These are phyloP conservation scores for Oophaga pumilio DNA, from an alignment of 2,113 vertebrate species.

Conservation along the genomic window DNA sequence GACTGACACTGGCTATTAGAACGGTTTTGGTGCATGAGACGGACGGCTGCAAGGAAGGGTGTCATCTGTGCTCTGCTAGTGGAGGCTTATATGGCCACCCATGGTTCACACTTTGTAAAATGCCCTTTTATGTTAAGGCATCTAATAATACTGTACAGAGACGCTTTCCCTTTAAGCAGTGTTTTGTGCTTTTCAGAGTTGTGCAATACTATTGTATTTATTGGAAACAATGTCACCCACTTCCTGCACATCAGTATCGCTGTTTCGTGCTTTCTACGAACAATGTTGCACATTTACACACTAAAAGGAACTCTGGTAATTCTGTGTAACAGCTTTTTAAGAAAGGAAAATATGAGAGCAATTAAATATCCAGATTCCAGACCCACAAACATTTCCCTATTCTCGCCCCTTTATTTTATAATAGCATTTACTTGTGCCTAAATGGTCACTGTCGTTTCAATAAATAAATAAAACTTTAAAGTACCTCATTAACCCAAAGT, in stretches of 20 bases:
- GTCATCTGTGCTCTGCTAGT: not conserved
- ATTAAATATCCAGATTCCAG: no score
- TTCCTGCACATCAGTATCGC: not conserved
- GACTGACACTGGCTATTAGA: no score
- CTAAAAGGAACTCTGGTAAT: not conserved
- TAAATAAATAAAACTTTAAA: no score
- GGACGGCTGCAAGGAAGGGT: not conserved
- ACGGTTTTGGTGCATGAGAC: no score
- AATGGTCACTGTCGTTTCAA: no score
- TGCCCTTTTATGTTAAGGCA: not conserved
- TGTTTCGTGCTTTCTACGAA: not conserved
- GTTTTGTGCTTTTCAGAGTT: not conserved
- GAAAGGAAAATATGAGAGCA: no score
- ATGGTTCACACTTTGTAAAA: not conserved
- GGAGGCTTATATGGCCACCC: not conserved
- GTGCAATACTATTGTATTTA: constrained; percentile 2
- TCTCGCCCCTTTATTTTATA: no score
- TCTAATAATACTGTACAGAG: no score
- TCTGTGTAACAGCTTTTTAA: no score
- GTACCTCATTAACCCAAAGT: no score
- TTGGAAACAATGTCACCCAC: constrained; percentile 11
- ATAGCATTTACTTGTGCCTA: no score
- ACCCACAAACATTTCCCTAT: no score
- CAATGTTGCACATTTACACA: constrained; percentile 11
- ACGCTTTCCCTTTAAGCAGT: not conserved